Evolutionary conservation across 2,888 invertebrate species (phyloP).

Genomic region (Drosophila histrio): DNA sequence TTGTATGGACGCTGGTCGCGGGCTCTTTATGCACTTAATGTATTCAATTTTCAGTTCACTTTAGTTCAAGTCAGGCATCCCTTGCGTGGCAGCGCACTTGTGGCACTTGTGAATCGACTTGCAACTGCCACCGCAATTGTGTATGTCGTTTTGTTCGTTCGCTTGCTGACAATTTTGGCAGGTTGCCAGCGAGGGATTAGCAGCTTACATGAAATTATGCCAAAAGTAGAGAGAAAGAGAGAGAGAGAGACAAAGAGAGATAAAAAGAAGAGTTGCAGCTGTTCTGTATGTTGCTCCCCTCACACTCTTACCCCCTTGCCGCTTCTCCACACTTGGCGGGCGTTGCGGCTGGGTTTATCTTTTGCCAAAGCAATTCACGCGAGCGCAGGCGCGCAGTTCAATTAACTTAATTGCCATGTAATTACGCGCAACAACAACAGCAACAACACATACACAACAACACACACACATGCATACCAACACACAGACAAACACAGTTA

Average conservation of each 20-base stretch:
- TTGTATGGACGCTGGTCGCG: conserved; percentile 34
- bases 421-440: conserved; percentile 67
- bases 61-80: conserved; percentile 5
- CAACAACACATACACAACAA: conserved; percentile 17
- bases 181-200: conserved; percentile 23
- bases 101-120: conserved; percentile 8
- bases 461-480: conserved; percentile 21
- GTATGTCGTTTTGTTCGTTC: conserved; percentile 1
- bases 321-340: not conserved
- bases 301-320: not conserved
- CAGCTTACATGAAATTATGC: conserved; percentile 43
- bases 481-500: conserved; percentile 24
- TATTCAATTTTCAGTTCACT: conserved; percentile 27
- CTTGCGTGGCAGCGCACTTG: conserved; percentile 8
- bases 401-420: conserved; percentile 84
- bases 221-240: conserved; percentile 7
- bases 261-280: conserved; percentile 32
- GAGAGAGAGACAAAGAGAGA: not conserved
- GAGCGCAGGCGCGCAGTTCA: conserved; percentile 79
- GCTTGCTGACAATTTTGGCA: conserved; percentile 41
- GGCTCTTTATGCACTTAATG: conserved; percentile 25
- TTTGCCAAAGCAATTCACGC: conserved; percentile 64
- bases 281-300: not conserved
- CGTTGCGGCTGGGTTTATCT: conserved; percentile 29
- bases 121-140: conserved; percentile 9